These are phyloP conservation scores for Cephalotes varians DNA, from an alignment of 2,888 invertebrate genomes.

Conservation along the genomic window DNA sequence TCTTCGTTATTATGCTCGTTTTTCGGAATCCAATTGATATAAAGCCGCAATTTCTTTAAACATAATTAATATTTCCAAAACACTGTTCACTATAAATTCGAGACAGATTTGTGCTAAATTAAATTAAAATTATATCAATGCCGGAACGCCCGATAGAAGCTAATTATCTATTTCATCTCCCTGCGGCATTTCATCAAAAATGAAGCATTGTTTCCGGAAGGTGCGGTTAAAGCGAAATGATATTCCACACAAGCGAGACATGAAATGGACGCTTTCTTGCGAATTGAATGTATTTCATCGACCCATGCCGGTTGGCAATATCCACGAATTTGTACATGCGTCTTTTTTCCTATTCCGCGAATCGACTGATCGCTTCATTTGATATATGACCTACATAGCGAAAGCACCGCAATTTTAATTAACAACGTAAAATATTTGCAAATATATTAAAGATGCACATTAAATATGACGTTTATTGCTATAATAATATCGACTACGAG, in stretches of 20 bases:
- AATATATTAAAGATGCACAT: constrained; percentile 16
- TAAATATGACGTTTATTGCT: constrained; percentile 2
- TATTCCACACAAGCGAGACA: constrained; percentile 5
- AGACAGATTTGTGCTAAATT: background rate
- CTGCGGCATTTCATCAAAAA: background rate
- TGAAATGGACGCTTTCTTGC: constrained; percentile 16
- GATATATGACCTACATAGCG: constrained; percentile 36
- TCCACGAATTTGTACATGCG: constrained; percentile 30
- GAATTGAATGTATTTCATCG: background rate
- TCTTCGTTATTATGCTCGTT: background rate
- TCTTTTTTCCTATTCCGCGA: constrained; percentile 16
- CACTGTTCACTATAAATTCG: background rate
- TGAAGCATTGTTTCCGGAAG: constrained; percentile 25
- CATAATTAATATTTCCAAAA: background rate
- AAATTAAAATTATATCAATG: constrained; percentile 14
- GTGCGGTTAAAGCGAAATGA: constrained; percentile 28
- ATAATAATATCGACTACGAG: constrained; percentile 27
- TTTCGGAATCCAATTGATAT: background rate
- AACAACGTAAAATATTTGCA: constrained; percentile 12
- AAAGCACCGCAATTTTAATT: constrained; percentile 28
- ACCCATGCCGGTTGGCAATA: constrained; percentile 35
- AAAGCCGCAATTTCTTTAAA: background rate
- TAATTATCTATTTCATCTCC: constrained; percentile 13
- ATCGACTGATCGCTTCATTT: constrained; percentile 31
- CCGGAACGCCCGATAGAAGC: background rate